phyloP scores from a whole-genome alignment of 2,888 invertebrate genomes.

The Dermolepida albohirtum region DNA sequence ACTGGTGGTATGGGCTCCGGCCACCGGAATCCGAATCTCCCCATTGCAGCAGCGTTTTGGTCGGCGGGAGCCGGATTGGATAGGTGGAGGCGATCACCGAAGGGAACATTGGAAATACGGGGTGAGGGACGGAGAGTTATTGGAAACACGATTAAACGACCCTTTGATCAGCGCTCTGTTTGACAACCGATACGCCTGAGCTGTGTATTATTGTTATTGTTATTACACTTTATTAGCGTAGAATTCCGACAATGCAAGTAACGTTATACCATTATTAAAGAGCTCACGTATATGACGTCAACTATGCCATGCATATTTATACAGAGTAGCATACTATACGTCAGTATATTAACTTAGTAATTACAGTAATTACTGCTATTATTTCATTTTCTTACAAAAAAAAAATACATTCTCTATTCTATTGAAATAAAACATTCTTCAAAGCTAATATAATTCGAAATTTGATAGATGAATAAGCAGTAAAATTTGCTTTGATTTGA shows the following conservation, averaged over 20 bases:
- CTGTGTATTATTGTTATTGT: conserved; percentile 48
- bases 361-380: no score
- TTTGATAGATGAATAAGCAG: no score
- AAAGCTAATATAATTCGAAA: no score
- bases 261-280: conserved; percentile 34
- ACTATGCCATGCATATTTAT: neutral
- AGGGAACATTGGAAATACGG: neutral
- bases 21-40: conserved; percentile 53
- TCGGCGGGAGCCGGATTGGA: conserved; percentile 46
- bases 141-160: conserved; percentile 54
- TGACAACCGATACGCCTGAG: conserved; percentile 54
- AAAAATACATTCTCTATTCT: no score
- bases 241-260: conserved; percentile 39
- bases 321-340: no score
- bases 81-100: neutral
- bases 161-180: conserved; percentile 54
- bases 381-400: no score
- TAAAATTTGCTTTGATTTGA: no score
- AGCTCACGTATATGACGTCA: conserved; percentile 11
- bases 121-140: conserved; percentile 47
- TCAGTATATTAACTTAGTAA: no score
- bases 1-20: conserved; percentile 53
- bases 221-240: conserved; percentile 50
- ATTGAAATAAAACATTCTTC: no score
- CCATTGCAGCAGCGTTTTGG: conserved; percentile 46